phyloP scores from a whole-genome alignment of 2,113 vertebrate genomes.

The Gopherus evgoodei region DNA sequence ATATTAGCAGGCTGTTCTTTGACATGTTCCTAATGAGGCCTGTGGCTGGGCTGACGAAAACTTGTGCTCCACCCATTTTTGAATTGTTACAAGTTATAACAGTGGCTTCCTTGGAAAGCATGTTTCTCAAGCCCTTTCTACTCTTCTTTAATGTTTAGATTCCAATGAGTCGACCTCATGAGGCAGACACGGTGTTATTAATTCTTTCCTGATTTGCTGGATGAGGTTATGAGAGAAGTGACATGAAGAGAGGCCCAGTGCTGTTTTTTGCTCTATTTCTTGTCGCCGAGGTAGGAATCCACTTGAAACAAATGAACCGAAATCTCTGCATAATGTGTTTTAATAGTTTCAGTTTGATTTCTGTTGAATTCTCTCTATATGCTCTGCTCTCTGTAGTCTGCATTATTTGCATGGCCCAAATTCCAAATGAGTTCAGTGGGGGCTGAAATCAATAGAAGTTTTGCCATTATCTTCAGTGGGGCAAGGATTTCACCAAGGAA shows the following conservation, averaged over 20 bases:
- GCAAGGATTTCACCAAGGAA: rapidly evolving
- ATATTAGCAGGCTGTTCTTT: rapidly evolving
- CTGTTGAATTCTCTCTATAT: rapidly evolving
- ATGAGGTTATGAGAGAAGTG: neutral
- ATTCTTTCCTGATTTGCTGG: neutral
- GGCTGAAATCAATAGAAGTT: neutral
- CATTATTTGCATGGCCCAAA: neutral
- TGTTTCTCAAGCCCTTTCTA: rapidly evolving
- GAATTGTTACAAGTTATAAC: neutral
- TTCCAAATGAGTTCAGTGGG: rapidly evolving
- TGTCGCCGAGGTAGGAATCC: neutral
- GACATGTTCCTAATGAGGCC: neutral
- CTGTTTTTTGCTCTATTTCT: neutral
- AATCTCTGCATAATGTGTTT: neutral
- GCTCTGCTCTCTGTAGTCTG: neutral
- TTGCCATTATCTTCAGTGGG: rapidly evolving
- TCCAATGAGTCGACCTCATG: neutral
- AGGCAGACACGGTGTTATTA: neutral
- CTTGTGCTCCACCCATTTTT: neutral
- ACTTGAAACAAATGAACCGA: neutral
- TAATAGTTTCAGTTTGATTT: neutral
- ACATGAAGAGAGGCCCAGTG: neutral
- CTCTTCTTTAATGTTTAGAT: neutral
- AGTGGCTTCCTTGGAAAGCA: neutral
- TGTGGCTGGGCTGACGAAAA: neutral